Percentiles rank a stretch among this genome's conserved stretches.
phyloP scores from a whole-genome alignment of 1,140 invertebrate genomes.

The Rhynchophorus ferrugineus region DNA sequence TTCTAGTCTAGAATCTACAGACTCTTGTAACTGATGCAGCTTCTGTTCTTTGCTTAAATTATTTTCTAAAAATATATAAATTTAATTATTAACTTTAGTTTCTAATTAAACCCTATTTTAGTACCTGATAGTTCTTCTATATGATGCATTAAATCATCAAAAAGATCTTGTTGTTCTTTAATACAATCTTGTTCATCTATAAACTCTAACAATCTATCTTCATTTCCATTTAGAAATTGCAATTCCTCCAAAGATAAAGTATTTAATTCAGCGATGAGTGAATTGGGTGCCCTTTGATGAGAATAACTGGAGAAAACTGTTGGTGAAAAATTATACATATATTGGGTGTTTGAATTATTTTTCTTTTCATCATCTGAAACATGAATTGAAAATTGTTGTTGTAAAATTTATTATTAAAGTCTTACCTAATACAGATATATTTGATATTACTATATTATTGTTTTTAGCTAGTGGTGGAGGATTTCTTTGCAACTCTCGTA shows the following conservation, averaged over 20 bases:
- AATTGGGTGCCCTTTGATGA: not conserved
- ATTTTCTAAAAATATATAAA: constrained; percentile 46
- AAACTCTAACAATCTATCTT: constrained; percentile 62
- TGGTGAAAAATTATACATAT: constrained; percentile 31
- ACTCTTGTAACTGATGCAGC: constrained; percentile 52
- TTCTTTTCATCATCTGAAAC: constrained; percentile 30
- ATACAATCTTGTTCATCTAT: constrained; percentile 58
- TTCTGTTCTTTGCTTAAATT: constrained; percentile 61
- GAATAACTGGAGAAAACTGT: constrained; percentile 16
- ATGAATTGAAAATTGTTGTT: not conserved
- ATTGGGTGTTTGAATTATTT: constrained; percentile 31
- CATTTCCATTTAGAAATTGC: constrained; percentile 55
- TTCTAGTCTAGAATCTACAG: constrained; percentile 55
- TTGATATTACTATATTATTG: constrained; percentile 35
- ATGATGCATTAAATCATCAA: constrained; percentile 62
- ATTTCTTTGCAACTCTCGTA: constrained; percentile 64
- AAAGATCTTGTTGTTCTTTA: constrained; percentile 56
- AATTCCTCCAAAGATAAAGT: constrained; percentile 61
- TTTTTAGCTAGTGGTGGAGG: constrained; percentile 47
- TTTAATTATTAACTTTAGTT: constrained; percentile 10
- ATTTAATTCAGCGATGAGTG: constrained; percentile 47
- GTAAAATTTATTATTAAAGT: constrained; percentile 5
- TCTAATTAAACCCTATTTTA: constrained; percentile 17
- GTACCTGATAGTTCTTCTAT: constrained; percentile 65
- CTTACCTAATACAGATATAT: constrained; percentile 36